phyloP scores from a whole-genome alignment of 1,140 invertebrate genomes.

The Macrobrachium nipponense region DNA sequence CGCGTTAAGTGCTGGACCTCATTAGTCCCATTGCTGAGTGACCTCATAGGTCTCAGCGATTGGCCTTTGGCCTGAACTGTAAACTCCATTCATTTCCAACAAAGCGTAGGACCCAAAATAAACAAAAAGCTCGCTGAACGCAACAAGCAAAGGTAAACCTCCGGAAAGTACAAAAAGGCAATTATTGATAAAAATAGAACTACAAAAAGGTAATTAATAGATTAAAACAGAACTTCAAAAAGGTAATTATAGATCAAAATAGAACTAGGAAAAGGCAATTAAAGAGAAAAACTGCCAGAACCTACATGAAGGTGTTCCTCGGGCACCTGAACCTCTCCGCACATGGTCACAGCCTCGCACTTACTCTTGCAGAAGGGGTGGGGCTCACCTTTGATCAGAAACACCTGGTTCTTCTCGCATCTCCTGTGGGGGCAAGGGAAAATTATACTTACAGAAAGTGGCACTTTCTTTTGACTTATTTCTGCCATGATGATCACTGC shows the following conservation, averaged over 20 bases:
- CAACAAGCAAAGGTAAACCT: too few species aligned
- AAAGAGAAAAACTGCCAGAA: constrained; percentile 56
- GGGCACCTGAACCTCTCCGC: constrained; percentile 93
- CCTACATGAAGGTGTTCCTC: constrained; percentile 91
- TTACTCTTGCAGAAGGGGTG: constrained; percentile 88
- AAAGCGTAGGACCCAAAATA: too few species aligned
- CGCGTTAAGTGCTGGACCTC: too few species aligned
- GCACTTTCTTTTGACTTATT: too few species aligned
- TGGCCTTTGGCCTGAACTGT: too few species aligned
- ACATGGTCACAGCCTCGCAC: constrained; percentile 88
- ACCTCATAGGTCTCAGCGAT: too few species aligned
- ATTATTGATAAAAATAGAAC: neutral
- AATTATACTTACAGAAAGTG: neutral
- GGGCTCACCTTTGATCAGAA: constrained; percentile 67
- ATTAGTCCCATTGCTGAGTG: too few species aligned
- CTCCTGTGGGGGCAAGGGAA: constrained; percentile 26
- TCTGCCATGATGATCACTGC: too few species aligned
- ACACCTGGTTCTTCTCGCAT: constrained; percentile 55
- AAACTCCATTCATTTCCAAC: too few species aligned
- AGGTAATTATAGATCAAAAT: neutral
- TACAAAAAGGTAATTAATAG: neutral
- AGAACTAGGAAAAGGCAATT: too few species aligned
- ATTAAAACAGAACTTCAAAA: neutral
- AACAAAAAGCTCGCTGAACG: too few species aligned
- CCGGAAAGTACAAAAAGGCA: neutral